These are phyloP conservation scores for Matsumyia berberina DNA, from an alignment of 2,888 invertebrate species.

Conservation along the genomic window DNA sequence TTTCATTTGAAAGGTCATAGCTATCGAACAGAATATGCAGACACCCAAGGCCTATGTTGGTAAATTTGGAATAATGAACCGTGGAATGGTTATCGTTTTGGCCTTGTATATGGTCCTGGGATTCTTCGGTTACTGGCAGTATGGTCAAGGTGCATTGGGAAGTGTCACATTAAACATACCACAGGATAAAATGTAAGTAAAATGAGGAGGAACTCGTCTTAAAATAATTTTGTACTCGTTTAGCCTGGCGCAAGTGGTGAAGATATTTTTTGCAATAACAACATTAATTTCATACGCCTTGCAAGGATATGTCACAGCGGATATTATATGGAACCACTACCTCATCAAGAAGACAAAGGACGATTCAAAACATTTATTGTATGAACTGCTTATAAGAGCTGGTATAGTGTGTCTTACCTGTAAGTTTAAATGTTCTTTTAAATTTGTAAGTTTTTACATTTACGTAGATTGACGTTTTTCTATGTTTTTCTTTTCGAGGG, in stretches of 20 bases:
- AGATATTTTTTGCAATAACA: slow-evolving; percentile 92
- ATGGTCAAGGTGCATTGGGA: slow-evolving; percentile 90
- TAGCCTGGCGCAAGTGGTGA: slow-evolving; percentile 91
- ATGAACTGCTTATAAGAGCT: slow-evolving; percentile 91
- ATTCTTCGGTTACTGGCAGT: slow-evolving; percentile 96
- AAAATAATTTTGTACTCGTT: not conserved
- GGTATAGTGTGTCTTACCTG: slow-evolving; percentile 88
- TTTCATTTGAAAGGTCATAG: slow-evolving; percentile 89
- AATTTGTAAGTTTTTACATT: no score
- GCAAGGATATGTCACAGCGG: slow-evolving; percentile 99
- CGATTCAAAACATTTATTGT: slow-evolving; percentile 86
- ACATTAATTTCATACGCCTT: slow-evolving; percentile 97
- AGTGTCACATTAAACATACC: slow-evolving; percentile 96
- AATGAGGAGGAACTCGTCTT: not conserved
- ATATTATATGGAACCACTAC: slow-evolving; percentile 92
- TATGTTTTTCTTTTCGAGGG: no score
- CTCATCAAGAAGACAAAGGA: slow-evolving; percentile 88
- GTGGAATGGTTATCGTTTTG: slow-evolving; percentile 95
- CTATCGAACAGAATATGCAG: slow-evolving; percentile 98
- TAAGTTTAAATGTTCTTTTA: slow-evolving; percentile 85
- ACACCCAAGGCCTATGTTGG: slow-evolving; percentile 95
- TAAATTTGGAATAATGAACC: slow-evolving; percentile 94
- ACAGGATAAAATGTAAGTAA: slow-evolving; percentile 87
- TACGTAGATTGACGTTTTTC: no score
- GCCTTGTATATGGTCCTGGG: slow-evolving; percentile 93